phyloP scores from a whole-genome alignment of 2,888 invertebrate genomes.

The Conistra vaccinii region DNA sequence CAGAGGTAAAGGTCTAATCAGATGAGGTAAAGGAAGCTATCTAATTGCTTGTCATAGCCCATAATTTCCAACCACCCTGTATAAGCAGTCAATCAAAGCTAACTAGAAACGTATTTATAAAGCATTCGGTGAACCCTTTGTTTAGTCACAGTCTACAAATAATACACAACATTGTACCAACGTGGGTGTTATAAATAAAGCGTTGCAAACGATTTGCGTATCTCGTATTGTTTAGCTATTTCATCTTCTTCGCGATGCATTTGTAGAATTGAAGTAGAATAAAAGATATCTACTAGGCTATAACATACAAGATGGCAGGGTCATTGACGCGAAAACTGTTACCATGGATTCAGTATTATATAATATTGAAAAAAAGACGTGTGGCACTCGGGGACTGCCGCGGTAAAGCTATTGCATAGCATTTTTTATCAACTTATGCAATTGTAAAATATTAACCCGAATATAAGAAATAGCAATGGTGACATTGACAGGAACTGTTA shows the following conservation, averaged over 20 bases:
- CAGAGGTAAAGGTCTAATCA: no score
- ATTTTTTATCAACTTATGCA: no score
- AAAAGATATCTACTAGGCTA: not conserved
- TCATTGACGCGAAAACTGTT: no score
- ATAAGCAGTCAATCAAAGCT: conserved; percentile 44
- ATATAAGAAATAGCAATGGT: no score
- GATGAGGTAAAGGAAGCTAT: no score
- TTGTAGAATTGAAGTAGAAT: conserved; percentile 16
- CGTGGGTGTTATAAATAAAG: conserved; percentile 44
- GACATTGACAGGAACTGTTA: no score
- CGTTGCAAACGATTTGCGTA: conserved; percentile 15
- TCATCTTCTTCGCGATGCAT: conserved; percentile 8
- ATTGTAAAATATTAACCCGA: no score
- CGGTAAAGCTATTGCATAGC: no score
- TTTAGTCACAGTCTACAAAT: conserved; percentile 67
- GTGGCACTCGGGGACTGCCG: no score
- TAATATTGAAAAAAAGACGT: no score
- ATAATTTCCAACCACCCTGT: not conserved
- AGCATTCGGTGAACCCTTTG: conserved; percentile 60
- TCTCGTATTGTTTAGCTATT: conserved; percentile 35
- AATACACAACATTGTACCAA: conserved; percentile 59
- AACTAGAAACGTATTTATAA: conserved; percentile 59
- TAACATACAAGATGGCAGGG: no score
- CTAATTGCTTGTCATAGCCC: not conserved
- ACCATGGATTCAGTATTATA: no score